Evolutionary conservation across 2,888 invertebrate genomes (phyloP), one percentile per base, ranked within the genome.

Genomic region (Plutella xylostella): DNA sequence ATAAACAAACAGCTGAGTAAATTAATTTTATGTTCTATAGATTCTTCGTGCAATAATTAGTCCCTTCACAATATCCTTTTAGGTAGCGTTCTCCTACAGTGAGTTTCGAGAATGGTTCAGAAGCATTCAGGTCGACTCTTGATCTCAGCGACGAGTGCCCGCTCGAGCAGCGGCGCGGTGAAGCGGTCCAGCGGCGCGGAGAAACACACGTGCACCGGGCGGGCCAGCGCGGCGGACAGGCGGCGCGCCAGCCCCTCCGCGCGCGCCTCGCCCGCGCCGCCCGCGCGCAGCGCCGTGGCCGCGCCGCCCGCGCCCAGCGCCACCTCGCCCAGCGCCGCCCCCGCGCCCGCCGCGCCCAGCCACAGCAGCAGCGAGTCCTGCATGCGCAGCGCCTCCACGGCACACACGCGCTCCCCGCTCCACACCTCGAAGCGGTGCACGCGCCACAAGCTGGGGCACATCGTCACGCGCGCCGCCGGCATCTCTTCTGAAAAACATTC

Each of bases 341-440:
- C 3, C 48, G 53, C 43, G 7, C 4, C 55, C 45, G 17, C 58
- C 12, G 48, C 48, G 11, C 72, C 73, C 28, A 72, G 43, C 79
- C 79, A 79, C 55, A 78, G 49, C 47, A 77, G 61, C 48, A 73
- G 50, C 25, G 70, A 71, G 31, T 63, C 69, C 31, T 58, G 50
- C 59, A 69, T 65, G 18, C 64, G 65, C 47, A 78, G 50, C 19
- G 61, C 65, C 40, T 57, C 63, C 22, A 56, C 67, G 43, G 58
- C 60, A 39, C 72, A 69, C 48, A 72, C 47, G 44, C 63, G 49
- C 48, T 67, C 68, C 2, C 72, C 63, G 47, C 66, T 65, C 61
- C 68, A 63, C 51, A 77, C 65, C 51, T 71, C 68, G 48, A 76
- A 76, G 45, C 69, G 54, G 43, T 65, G 71, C 17, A 72, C 55